These are phyloP conservation scores for Itoplectis maculator DNA, from an alignment of 2,888 invertebrate species.

Conservation along the genomic window DNA sequence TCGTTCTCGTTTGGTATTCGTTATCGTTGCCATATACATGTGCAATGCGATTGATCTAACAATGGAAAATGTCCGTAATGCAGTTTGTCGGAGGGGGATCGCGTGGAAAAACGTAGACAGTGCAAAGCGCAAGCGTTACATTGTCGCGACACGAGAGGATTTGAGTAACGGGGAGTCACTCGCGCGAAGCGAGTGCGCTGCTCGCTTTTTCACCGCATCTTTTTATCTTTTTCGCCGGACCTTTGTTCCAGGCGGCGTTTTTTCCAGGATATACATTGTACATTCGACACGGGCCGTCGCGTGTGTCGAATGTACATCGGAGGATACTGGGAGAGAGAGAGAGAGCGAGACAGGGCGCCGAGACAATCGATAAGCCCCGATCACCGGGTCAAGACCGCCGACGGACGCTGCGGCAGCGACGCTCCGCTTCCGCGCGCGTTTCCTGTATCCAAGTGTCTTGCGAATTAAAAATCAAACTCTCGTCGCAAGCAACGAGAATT, in stretches of 20 bases:
- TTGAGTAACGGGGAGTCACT: slow-evolving; percentile 14
- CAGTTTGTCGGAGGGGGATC: neutral
- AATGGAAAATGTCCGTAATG: neutral
- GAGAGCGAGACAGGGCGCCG: slow-evolving; percentile 43
- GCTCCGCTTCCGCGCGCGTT: slow-evolving; percentile 21
- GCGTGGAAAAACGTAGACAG: neutral
- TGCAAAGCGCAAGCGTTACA: neutral
- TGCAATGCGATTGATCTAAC: neutral
- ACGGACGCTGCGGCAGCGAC: slow-evolving; percentile 56
- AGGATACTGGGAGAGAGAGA: neutral
- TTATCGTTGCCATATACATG: neutral
- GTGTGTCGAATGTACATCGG: slow-evolving; percentile 16
- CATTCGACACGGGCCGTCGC: neutral
- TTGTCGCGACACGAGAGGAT: slow-evolving; percentile 1
- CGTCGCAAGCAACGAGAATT: neutral
- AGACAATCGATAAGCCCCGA: slow-evolving; percentile 65
- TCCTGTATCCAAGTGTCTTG: neutral
- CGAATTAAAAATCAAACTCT: neutral
- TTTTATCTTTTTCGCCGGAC: slow-evolving; percentile 47
- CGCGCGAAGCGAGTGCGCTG: neutral
- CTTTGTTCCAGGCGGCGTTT: no score
- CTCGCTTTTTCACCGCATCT: slow-evolving; percentile 46
- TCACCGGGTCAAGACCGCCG: slow-evolving; percentile 68
- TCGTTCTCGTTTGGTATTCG: neutral
- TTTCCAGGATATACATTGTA: no score